Conservation (phyloP, 1,140 invertebrate species). For the Pinna nobilis region DNA sequence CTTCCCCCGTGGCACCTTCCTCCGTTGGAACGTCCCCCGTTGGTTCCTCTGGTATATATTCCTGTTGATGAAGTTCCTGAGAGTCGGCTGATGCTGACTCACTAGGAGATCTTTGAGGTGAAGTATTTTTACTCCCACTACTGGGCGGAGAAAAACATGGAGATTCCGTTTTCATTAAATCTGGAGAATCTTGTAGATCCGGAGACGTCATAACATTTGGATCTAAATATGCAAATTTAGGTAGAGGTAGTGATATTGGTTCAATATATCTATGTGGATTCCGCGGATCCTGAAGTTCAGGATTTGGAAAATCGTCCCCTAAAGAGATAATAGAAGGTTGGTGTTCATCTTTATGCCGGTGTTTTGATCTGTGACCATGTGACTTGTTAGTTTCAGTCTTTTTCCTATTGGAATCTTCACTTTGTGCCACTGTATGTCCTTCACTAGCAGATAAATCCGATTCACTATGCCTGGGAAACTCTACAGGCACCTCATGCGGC, state of each 20-base stretch:
- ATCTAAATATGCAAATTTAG: conserved; percentile 53
- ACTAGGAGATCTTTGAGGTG: conserved; percentile 52
- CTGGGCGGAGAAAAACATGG: conserved; percentile 62
- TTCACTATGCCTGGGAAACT: conserved; percentile 32
- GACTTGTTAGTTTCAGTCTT: conserved; percentile 12
- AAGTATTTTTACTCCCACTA: conserved; percentile 61
- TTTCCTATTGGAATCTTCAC: conserved; percentile 16
- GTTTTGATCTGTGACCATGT: conserved; percentile 28
- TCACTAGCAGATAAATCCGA: conserved; percentile 31
- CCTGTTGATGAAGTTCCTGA: conserved; percentile 25
- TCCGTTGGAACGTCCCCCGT: conserved; percentile 17
- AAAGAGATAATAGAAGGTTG: conserved; percentile 51
- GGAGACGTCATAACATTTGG: conserved; percentile 35
- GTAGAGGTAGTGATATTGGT: conserved; percentile 46
- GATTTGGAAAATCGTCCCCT: conserved; percentile 48
- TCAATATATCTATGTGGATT: conserved; percentile 31
- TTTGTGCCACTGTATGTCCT: background rate
- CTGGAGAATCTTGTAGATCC: conserved; percentile 20
- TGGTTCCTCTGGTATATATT: conserved; percentile 41
- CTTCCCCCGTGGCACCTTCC: conserved; percentile 2
- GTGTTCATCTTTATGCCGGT: conserved; percentile 45
- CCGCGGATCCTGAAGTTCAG: conserved; percentile 52
- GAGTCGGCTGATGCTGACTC: conserved; percentile 42
- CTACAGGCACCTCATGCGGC: conserved; percentile 15
- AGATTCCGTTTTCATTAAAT: conserved; percentile 38